Conservation (phyloP, 1,140 invertebrate species). For the Trypoxylus dichotomus region DNA sequence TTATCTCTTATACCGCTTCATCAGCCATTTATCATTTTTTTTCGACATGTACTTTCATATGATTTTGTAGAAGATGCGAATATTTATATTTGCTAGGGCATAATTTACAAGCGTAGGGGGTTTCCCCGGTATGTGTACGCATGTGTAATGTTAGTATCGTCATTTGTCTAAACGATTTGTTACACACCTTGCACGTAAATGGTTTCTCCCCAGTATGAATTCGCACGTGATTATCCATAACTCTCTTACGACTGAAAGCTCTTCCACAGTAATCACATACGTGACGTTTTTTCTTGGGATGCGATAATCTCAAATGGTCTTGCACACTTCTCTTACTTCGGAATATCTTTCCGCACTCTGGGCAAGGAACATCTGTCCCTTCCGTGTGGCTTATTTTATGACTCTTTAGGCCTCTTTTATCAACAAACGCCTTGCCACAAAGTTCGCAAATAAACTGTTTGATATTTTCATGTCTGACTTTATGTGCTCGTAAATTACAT, state of each 20-base stretch:
- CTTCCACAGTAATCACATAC: slow-evolving; percentile 27
- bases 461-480: slow-evolving; percentile 45
- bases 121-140: slow-evolving; percentile 44
- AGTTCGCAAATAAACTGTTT: slow-evolving; percentile 40
- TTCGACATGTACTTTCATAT: slow-evolving; percentile 24
- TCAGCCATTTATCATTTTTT: neutral
- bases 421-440: neutral
- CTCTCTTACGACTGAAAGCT: slow-evolving; percentile 22
- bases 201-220: slow-evolving; percentile 48
- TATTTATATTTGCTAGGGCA: slow-evolving; percentile 45
- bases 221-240: slow-evolving; percentile 45
- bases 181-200: slow-evolving; percentile 57
- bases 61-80: slow-evolving; percentile 40
- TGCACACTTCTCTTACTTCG: slow-evolving; percentile 11
- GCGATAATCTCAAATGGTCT: neutral
- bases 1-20: too few species aligned
- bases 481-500: slow-evolving; percentile 40
- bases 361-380: neutral
- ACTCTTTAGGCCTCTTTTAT: neutral
- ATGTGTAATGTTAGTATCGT: slow-evolving; percentile 5
- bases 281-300: neutral
- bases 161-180: slow-evolving; percentile 63
- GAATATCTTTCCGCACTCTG: neutral
- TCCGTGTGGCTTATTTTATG: neutral
- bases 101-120: slow-evolving; percentile 42